phyloP scores from a whole-genome alignment of 2,113 vertebrate species.

The Etia nguti region DNA sequence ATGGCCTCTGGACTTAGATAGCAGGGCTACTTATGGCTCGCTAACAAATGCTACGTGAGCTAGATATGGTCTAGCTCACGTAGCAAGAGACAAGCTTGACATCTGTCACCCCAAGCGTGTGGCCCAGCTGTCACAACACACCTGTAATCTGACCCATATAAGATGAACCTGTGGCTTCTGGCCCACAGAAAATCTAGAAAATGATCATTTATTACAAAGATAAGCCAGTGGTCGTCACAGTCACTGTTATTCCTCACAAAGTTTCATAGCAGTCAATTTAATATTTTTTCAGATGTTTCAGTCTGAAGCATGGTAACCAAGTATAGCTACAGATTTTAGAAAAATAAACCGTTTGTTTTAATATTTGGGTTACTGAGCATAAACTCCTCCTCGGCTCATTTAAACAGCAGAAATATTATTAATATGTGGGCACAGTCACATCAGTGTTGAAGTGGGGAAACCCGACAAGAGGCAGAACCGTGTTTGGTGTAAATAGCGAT shows the following conservation, averaged over 20 bases:
- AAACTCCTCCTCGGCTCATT: background rate
- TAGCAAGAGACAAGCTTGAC: background rate
- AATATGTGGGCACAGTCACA: background rate
- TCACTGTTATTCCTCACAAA: background rate
- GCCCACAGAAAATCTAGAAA: background rate
- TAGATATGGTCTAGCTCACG: background rate
- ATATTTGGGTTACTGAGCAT: background rate
- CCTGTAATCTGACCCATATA: background rate
- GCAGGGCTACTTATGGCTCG: background rate
- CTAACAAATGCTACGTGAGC: background rate
- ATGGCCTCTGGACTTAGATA: background rate
- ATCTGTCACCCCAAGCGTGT: fast-evolving
- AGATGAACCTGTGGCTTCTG: background rate
- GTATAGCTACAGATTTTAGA: background rate
- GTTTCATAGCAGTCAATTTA: too few species aligned
- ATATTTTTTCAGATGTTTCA: background rate
- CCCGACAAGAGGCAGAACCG: background rate
- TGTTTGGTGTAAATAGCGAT: background rate
- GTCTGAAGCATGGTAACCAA: fast-evolving
- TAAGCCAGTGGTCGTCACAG: background rate
- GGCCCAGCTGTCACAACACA: background rate
- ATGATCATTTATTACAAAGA: background rate
- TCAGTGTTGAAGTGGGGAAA: background rate
- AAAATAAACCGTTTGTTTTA: background rate
- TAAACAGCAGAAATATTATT: background rate